Conservation (phyloP, 2,888 invertebrate species). For the Cyclophora punctaria region DNA sequence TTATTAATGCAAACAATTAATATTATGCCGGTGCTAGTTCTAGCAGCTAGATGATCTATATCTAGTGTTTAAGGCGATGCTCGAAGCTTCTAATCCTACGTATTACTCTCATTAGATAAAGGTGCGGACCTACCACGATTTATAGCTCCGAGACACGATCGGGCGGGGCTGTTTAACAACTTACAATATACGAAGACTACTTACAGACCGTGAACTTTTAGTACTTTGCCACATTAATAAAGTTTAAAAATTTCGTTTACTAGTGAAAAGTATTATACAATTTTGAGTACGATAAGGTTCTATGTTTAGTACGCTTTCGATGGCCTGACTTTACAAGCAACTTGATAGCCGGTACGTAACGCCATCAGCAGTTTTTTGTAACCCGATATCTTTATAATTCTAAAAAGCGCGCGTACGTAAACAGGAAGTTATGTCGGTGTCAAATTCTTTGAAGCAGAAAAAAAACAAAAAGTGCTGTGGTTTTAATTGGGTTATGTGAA, state of each 20-base stretch:
- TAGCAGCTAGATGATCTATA: slow-evolving; percentile 41
- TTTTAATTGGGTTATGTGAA: no score
- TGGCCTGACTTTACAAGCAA: no score
- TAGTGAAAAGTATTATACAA: slow-evolving; percentile 14
- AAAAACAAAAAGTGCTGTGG: no score
- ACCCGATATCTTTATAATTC: slow-evolving; percentile 12
- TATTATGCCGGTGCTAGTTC: slow-evolving; percentile 23
- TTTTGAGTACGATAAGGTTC: slow-evolving; percentile 5
- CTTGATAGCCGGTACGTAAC: slow-evolving; percentile 12
- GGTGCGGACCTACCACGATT: slow-evolving; percentile 47
- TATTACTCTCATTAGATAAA: slow-evolving; percentile 33
- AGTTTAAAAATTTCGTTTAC: no score
- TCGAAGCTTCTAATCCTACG: slow-evolving; percentile 29
- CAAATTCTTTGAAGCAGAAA: background rate
- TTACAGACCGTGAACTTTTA: no score
- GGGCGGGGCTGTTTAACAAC: slow-evolving; percentile 40
- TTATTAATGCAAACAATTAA: slow-evolving; percentile 30
- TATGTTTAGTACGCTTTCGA: no score
- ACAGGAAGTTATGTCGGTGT: slow-evolving; percentile 6
- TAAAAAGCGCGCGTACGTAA: slow-evolving; percentile 3
- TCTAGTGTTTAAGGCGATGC: slow-evolving; percentile 41
- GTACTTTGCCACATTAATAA: no score
- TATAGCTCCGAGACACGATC: slow-evolving; percentile 42
- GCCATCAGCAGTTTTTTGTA: slow-evolving; percentile 33
- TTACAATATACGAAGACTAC: slow-evolving; percentile 30